phyloP scores from a whole-genome alignment of 2,797 vertebrate species.

The Thripadectes ignobilis region DNA sequence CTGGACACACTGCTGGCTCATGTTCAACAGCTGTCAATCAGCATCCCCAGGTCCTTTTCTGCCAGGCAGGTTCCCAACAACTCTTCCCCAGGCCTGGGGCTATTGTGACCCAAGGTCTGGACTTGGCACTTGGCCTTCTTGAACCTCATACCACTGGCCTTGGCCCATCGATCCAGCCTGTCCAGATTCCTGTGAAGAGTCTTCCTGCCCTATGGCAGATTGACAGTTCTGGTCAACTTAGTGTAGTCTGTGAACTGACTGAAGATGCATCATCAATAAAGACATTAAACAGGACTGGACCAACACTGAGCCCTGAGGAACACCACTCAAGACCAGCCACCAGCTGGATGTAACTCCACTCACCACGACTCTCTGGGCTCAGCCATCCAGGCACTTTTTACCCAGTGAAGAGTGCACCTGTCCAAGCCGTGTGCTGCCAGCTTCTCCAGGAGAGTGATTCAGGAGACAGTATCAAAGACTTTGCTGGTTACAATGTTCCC shows the following conservation, averaged over 20 bases:
- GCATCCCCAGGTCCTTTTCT: not conserved
- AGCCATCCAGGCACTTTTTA: fast-evolving
- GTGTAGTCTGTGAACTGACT: not conserved
- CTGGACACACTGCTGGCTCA: not conserved
- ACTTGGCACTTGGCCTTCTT: not conserved
- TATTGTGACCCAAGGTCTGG: not conserved
- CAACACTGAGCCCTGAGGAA: not conserved
- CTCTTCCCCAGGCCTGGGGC: not conserved
- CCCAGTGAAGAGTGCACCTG: not conserved
- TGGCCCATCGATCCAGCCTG: not conserved
- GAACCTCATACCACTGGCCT: not conserved
- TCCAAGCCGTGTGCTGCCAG: not conserved
- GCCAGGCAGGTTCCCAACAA: not conserved
- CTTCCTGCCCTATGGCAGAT: not conserved
- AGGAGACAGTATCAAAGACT: not conserved
- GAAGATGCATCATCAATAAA: too few species aligned
- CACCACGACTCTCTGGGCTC: not conserved
- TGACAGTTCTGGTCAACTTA: not conserved
- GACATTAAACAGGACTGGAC: not conserved
- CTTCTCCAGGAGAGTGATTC: not conserved
- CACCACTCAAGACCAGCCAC: fast-evolving
- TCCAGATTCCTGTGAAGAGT: not conserved
- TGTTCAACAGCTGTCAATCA: not conserved
- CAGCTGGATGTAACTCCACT: not conserved
- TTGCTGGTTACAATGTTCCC: not conserved